Base-by-base conservation (phyloP, 2,113 vertebrate species). In the Ascaphus truei region DNA sequence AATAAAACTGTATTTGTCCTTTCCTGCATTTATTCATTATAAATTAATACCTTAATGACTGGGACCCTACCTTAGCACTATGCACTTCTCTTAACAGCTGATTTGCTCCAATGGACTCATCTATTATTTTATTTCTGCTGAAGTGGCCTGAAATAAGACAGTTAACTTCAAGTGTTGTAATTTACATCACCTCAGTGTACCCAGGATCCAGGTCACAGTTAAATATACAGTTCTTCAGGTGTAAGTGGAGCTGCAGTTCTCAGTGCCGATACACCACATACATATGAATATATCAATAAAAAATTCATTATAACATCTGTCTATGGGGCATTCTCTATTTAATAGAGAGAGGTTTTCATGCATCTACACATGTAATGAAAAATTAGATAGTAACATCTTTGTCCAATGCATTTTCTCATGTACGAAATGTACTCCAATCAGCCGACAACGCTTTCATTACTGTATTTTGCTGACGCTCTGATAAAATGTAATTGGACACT, bases 221-320 rank as follows among this genome's bases (percentile, higher is more conserved):
- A 71, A 71, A 71, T 71, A 71, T 71, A 60, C 67, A 60, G 56
- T 61, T 61, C 67, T 51, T 60, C 45, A 71, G 67, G 67, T 71
- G 56, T 48, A 61, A 71, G 33, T 27, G 2, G 25, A 52, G 45
- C 45, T 41, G 34, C 59, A 45, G 27, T 29, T 71, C 48, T 59
- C 45, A 2, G 56, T 31, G 45, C 67, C 30, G 45, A 48, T 71
- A 51, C 15, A 62, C 33, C 47, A 56, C 39, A 26, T 52, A 57
- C 62, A 59, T 63, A 66, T 72, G 62, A 58, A 63, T 57, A 72
- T 64, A 77, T 73, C 81, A 79, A 75, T 77, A 64, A 76, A 80
- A 71, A 71, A 71, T 71, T 71, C 56, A 71, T 71, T 71, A 71
- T 59, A 61, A 71, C 67, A 71, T 71, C 67, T 41, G 67, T 71